Conservation (phyloP, 2,888 invertebrate species). For the Buathra laborator region DNA sequence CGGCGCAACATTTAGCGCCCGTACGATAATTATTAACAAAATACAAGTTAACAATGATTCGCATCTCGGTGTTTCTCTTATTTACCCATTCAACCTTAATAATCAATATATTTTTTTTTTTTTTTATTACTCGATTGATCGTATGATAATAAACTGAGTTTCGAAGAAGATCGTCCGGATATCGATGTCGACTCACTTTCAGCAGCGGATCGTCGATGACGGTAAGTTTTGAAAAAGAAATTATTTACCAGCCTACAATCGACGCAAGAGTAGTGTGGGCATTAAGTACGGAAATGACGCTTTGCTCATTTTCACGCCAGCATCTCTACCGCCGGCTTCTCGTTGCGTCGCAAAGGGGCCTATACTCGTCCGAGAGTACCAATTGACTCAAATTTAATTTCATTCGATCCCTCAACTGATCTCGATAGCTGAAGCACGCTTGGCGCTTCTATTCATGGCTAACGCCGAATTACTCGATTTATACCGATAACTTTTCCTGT, state of each 20-base stretch:
- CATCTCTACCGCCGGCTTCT: conserved; percentile 56
- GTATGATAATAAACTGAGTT: no score
- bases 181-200: no score
- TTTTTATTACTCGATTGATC: not conserved
- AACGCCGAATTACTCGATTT: conserved; percentile 55
- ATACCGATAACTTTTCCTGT: conserved; percentile 30
- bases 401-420: conserved; percentile 70
- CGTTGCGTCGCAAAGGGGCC: conserved; percentile 53
- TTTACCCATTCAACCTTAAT: conserved; percentile 29
- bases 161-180: no score
- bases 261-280: not conserved
- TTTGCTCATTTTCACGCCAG: conserved; percentile 64
- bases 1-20: conserved; percentile 73
- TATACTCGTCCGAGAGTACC: conserved; percentile 58
- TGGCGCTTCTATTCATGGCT: conserved; percentile 54
- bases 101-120: not conserved
- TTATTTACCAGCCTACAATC: conserved; percentile 10
- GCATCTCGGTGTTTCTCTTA: conserved; percentile 53
- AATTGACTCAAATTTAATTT: conserved; percentile 74
- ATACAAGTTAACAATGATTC: conserved; percentile 82
- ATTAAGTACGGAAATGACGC: conserved; percentile 57
- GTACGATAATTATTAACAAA: conserved; percentile 81
- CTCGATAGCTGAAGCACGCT: conserved; percentile 63
- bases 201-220: not conserved
- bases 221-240: conserved; percentile 12